Base-by-base conservation (phyloP, 2,888 invertebrate genomes). In the Diogma glabrata region DNA sequence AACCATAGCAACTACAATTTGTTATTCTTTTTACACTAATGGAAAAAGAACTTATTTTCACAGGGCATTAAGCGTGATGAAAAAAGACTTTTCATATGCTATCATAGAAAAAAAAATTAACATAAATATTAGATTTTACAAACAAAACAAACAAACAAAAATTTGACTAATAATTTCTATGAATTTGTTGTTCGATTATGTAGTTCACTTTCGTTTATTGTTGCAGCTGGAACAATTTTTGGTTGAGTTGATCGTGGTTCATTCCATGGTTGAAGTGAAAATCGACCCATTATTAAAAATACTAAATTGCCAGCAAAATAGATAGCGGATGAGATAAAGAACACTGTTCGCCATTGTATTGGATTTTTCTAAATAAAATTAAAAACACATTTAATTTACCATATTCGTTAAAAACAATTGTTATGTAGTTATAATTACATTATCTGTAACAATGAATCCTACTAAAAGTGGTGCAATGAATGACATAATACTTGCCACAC, bases 381-480 rank as follows among this genome's bases (percentile, higher is more conserved):
- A 49, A 17, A 6, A 5, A 26, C 30, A 19, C 36, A 5, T 46
- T 17, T 9, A 22, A 16, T 48, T 64, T 64, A 12, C 58, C 58
- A n/a, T n/a, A n/a, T n/a, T n/a, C n/a, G n/a, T 58, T 59, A 70
- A 70, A 63, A 6, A 61, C 64, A 49, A 3, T 14, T 53, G 12
- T 43, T 4, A 9, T 4, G 12, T 6, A 12, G 3, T 22, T 19
- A 36, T 36, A 33, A 75, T 67, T 67, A 86, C 88, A 72, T 80
- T 75, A 63, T 87, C 77, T 6, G 71, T 70, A 2, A 87, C 79
- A 20, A 90, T 76, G 12, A 78, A 66, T 7, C 84, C 81, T 0
- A 86, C 85, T 20, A 82, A 73, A 1, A 86, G 68, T 0, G 90
- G 90, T 0, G 87, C 87, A 57, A 88, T 70, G 55, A 90, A 82